Conservation (phyloP, 1,140 invertebrate species). For the Drosophila prosaltans region DNA sequence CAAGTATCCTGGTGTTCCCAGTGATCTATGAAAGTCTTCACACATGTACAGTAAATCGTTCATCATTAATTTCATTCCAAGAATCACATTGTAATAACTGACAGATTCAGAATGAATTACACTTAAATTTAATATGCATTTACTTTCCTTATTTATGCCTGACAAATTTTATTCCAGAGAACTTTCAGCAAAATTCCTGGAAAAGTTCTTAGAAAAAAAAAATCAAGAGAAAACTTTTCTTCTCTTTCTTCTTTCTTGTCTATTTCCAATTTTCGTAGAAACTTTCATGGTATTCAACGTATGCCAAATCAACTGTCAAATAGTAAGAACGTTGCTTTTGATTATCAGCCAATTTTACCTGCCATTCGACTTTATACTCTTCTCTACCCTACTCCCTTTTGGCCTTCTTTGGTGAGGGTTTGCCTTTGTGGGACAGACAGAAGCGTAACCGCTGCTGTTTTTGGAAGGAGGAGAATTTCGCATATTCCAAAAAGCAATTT, state of each 20-base stretch:
- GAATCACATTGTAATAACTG: no score
- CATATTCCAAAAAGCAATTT: slow-evolving; percentile 24
- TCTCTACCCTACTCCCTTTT: not conserved
- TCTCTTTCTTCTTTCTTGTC: not conserved
- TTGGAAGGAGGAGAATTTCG: slow-evolving; percentile 1
- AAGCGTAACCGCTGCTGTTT: not conserved
- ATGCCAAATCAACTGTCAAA: slow-evolving; percentile 66
- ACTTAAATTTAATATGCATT: no score
- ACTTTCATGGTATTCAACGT: slow-evolving; percentile 26
- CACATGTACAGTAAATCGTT: no score
- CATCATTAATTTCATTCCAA: no score
- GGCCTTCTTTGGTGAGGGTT: slow-evolving; percentile 4
- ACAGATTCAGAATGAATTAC: no score
- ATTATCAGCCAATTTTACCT: slow-evolving; percentile 63
- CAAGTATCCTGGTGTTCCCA: no score
- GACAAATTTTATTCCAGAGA: no score
- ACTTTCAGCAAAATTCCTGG: no score
- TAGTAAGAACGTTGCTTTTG: slow-evolving; percentile 56
- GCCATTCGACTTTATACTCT: slow-evolving; percentile 6
- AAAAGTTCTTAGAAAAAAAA: no score
- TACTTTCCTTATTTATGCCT: no score
- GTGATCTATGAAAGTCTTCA: no score
- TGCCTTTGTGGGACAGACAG: not conserved
- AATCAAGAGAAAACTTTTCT: no score
- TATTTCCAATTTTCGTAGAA: not conserved